Conservation (phyloP, 2,113 vertebrate genomes). For the Pelecanus crispus region DNA sequence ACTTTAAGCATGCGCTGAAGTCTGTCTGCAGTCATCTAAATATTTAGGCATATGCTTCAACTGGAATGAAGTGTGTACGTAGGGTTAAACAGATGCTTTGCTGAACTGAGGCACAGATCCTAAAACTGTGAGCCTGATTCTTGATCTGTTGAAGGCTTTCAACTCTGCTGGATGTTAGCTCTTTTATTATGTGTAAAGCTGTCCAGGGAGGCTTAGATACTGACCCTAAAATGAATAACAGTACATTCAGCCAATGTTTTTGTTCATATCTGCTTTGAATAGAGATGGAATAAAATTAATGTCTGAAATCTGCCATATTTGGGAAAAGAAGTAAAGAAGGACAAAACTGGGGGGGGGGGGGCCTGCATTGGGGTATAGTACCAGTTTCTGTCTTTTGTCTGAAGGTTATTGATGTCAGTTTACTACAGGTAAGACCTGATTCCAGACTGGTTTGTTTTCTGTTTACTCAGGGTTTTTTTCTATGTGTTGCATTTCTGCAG, state of each 20-base stretch:
- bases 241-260: slow-evolving; percentile 11
- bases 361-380: neutral
- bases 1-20: neutral
- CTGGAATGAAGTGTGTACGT: neutral
- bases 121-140: slow-evolving; percentile 38
- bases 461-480: neutral
- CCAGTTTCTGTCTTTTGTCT: neutral
- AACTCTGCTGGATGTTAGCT: slow-evolving; percentile 41
- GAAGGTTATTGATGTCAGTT: neutral
- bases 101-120: neutral
- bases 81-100: slow-evolving; percentile 45
- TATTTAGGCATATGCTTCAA: neutral
- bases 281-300: slow-evolving; percentile 21
- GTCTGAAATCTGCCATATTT: neutral
- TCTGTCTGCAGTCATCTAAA: slow-evolving; percentile 1
- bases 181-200: slow-evolving; percentile 44
- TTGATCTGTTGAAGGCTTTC: slow-evolving; percentile 36
- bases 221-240: slow-evolving; percentile 48
- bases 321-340: neutral
- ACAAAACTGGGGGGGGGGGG: neutral
- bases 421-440: neutral
- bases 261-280: slow-evolving; percentile 40
- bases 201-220: slow-evolving; percentile 20
- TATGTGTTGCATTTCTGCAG: neutral
- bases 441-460: neutral